Evolutionary conservation across 2,888 invertebrate species (phyloP).

Genomic region (Hirtodrosophila histrioides): DNA sequence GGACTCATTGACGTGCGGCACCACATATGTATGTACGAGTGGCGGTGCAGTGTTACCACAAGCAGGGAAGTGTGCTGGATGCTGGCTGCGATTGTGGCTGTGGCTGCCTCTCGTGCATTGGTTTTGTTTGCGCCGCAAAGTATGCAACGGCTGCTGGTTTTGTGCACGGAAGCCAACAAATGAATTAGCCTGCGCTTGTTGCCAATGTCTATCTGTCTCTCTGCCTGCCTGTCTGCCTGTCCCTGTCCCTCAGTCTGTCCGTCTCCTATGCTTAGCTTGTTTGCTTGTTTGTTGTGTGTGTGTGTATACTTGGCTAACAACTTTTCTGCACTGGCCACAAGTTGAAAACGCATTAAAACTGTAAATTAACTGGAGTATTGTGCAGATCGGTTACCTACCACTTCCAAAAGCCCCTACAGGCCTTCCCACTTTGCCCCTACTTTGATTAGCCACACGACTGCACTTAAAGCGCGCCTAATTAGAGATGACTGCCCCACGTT

Average conservation of each 20-base stretch:
- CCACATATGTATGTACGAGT: conserved; percentile 25
- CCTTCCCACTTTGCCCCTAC: conserved; percentile 5
- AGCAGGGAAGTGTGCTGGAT: conserved; percentile 26
- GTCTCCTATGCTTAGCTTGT: conserved; percentile 38
- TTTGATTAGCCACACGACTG: conserved; percentile 63
- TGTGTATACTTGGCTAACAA: conserved; percentile 33
- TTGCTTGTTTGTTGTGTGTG: conserved; percentile 32
- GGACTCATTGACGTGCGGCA: conserved; percentile 74
- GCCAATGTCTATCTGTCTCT: conserved; percentile 34
- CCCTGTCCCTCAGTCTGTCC: not conserved
- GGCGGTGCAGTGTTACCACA: conserved; percentile 22
- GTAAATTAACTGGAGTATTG: conserved; percentile 75
- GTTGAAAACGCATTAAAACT: conserved; percentile 77
- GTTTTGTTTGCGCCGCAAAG: conserved; percentile 78
- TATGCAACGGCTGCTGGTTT: conserved; percentile 78
- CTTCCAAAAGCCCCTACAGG: not conserved
- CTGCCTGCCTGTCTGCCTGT: not conserved
- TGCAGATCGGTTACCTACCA: conserved; percentile 38
- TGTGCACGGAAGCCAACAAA: conserved; percentile 55
- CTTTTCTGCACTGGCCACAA: conserved; percentile 59
- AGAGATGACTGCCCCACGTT: conserved; percentile 49
- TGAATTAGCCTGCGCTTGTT: conserved; percentile 63
- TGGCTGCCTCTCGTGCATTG: conserved; percentile 54
- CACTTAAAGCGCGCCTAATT: conserved; percentile 61
- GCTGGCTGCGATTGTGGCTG: conserved; percentile 32